Evolutionary conservation across 2,113 vertebrate species (phyloP).

Genomic region (Heteronetta atricapilla): DNA sequence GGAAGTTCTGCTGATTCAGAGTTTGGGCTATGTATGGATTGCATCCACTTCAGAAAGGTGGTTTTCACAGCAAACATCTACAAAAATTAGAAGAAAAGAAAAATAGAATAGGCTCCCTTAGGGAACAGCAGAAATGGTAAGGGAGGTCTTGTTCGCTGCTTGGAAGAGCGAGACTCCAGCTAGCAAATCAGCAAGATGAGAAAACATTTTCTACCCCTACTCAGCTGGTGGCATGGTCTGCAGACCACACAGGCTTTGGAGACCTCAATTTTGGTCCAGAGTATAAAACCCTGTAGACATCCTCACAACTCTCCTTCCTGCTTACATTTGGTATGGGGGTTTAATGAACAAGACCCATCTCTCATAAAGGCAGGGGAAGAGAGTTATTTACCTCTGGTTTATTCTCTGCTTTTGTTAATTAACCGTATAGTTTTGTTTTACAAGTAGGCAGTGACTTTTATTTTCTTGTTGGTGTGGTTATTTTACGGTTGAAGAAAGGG

Average conservation of each 20-base stretch:
- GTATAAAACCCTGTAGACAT: not conserved
- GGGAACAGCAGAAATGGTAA: not conserved
- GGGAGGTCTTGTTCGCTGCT: not conserved
- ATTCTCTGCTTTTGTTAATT: not conserved
- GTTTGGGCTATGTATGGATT: not conserved
- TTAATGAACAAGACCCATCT: not conserved
- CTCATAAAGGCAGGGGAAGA: not conserved
- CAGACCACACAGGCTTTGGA: not conserved
- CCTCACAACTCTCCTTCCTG: not conserved
- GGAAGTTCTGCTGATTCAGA: not conserved
- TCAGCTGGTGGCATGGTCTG: not conserved
- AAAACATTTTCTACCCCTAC: not conserved
- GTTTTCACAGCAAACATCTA: not conserved
- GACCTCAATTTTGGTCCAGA: not conserved
- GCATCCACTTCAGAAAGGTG: not conserved
- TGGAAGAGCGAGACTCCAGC: not conserved
- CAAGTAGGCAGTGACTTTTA: not conserved
- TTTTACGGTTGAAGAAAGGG: not conserved
- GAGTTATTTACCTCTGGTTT: not conserved
- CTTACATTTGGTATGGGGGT: not conserved
- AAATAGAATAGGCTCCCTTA: not conserved
- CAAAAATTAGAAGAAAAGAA: not conserved
- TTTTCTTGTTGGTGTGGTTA: not conserved
- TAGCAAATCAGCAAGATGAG: not conserved
- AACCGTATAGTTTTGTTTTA: not conserved